Evolutionary conservation across 2,888 invertebrate genomes (phyloP), one percentile per base, ranked within the genome.

Genomic region (Scaptomyza caliginosa): DNA sequence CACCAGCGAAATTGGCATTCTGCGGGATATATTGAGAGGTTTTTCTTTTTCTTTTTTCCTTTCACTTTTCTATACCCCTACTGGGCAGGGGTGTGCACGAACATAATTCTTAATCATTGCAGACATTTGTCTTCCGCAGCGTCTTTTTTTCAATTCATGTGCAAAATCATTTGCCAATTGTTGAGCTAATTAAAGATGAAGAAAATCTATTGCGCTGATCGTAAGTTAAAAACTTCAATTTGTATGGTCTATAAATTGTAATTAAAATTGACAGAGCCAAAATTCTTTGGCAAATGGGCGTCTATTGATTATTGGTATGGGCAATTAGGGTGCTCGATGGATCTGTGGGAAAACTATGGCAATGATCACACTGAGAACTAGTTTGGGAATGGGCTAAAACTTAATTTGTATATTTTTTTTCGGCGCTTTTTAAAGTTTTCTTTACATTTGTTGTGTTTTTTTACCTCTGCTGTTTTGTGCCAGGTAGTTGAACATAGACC

Each of bases 231-330:
- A 30, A 39, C 54, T 34, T 30, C 42, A 59, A 71, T 71, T 66
- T 76, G 62, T 68, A 58, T 65, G 83, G 48, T 50, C 74, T 62
- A 86, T 86, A 86, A 88, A 86, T 86, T 76, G 62, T 75, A 85
- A 88, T 86, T 78, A 86, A 85, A 78, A 76, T 74, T 82, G 86
- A 88, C 88, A 86, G 70, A 80, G 65, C 69, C 62, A 46, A 54
- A 48, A 39, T 42, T 28, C 2, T 54, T 55, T 39, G 42, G 38
- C 28, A 46, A 40, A 52, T 21, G 28, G 52, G 11, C 39, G 19
- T 19, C 48, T 62, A 62, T 69, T 42, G 71, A 49, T 16, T 40
- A 62, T 57, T 55, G 59, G 40, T n/a, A 30, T 8, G 32, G 30
- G 39, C 63, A 60, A 43, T 62, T 62, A 50, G 63, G 39, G 34